These are phyloP conservation scores for Galerucella nymphaeae DNA, from an alignment of 2,888 invertebrate species.

Conservation along the genomic window DNA sequence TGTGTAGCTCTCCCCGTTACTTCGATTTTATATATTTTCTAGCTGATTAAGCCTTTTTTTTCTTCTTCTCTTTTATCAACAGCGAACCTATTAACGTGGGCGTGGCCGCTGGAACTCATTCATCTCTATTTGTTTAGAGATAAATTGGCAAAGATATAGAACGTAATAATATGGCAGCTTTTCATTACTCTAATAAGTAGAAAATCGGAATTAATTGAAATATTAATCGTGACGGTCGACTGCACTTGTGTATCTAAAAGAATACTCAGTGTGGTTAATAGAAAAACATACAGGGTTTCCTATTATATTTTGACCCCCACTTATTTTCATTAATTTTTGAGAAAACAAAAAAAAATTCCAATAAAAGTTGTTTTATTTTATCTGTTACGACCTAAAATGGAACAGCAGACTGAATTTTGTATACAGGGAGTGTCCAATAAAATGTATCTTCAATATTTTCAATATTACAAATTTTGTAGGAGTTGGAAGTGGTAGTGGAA, in stretches of 20 bases:
- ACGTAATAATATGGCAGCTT: slow-evolving; percentile 32
- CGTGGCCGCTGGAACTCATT: slow-evolving; percentile 25
- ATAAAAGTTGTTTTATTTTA: too few species aligned
- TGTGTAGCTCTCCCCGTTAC: neutral
- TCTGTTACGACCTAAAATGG: too few species aligned
- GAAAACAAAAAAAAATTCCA: too few species aligned
- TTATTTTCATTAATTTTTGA: too few species aligned
- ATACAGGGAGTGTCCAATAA: too few species aligned
- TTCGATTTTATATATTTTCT: neutral
- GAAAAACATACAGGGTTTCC: neutral
- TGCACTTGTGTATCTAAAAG: neutral
- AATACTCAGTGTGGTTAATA: neutral
- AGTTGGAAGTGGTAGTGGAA: too few species aligned
- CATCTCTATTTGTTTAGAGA: slow-evolving; percentile 31
- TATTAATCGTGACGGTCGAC: slow-evolving; percentile 1
- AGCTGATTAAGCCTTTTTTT: neutral
- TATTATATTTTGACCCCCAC: too few species aligned
- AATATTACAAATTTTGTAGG: too few species aligned
- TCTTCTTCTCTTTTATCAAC: neutral
- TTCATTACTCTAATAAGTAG: slow-evolving; percentile 32
- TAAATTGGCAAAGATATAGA: slow-evolving; percentile 32
- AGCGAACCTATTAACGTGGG: slow-evolving; percentile 6
- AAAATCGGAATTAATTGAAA: slow-evolving; percentile 20
- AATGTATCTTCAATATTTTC: too few species aligned
- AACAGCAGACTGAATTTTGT: too few species aligned